Base-by-base conservation (phyloP, 2,113 vertebrate genomes). In the Crotalus tigris region DNA sequence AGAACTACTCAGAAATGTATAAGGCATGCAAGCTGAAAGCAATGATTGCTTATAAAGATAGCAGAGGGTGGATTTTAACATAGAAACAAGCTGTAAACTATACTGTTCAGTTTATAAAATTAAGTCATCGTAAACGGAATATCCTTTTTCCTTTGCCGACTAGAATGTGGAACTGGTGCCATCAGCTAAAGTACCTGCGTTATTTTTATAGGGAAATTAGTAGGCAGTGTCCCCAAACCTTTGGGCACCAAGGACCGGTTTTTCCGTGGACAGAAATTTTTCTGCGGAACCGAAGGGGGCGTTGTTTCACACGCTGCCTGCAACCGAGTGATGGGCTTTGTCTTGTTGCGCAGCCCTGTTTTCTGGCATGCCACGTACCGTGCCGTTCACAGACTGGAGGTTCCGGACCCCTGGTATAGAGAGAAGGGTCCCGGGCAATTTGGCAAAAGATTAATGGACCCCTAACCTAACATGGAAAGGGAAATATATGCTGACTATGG, bases 301-400 rank as follows among this genome's bases (percentile, higher is more conserved):
- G 4, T 69, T 12, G 12, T 33, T 69, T 69, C 64, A 69, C 13
- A 33, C 13, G 29, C 3, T n/a, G 61, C 29, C 61, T 64, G 11
- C 4, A 64, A n/a, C 29, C 29, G n/a, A 0, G 11, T 4, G 11
- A n/a, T n/a, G n/a, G 29, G 1, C 29, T 69, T 69, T 2, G 0
- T n/a, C 64, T n/a, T 69, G n/a, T 69, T 69, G 12, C 1, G 2
- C 29, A 2, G 29, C 64, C 12, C 61, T 15, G 5, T 69, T 69
- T 69, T 69, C 64, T 69, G 64, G 64, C 29, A 33, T 69, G 13
- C 29, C 2, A n/a, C n/a, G 12, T 15, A 69, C 12, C 5, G 29
- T 69, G 29, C n/a, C 29, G 0, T 12, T 13, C 12, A 69, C 12
- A 33, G 29, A 15, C 12, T 0, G 0, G 12, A 2, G 4, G 12